Conservation (phyloP, 1,140 invertebrate genomes). For the Drosophila santomea region DNA sequence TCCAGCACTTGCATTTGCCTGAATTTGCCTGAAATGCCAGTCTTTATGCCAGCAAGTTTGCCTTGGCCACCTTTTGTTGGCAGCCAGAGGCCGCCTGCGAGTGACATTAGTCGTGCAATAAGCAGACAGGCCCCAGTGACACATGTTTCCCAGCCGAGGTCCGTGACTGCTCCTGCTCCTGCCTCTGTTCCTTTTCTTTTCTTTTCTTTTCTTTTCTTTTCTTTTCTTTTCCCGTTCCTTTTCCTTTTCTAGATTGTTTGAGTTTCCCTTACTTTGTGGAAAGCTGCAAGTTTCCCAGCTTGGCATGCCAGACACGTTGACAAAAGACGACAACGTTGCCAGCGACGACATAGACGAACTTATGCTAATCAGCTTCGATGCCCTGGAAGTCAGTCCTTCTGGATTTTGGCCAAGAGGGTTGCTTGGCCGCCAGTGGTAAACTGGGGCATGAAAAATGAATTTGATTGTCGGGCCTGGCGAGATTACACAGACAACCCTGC, state of each 20-base stretch:
- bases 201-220: conserved; percentile 7
- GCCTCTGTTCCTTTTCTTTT: conserved; percentile 4
- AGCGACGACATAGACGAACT: conserved; percentile 78
- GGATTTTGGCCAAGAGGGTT: conserved; percentile 45
- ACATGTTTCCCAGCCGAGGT: conserved; percentile 73
- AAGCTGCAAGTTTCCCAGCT: conserved; percentile 65
- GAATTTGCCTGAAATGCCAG: conserved; percentile 53
- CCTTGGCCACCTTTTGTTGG: conserved; percentile 73
- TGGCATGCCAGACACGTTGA: conserved; percentile 81
- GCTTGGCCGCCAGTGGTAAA: conserved; percentile 40
- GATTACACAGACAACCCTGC: conserved; percentile 36
- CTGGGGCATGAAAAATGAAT: conserved; percentile 53
- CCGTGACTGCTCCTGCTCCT: conserved; percentile 43
- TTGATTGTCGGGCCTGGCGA: conserved; percentile 50
- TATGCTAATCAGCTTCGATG: conserved; percentile 80
- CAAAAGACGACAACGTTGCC: conserved; percentile 77
- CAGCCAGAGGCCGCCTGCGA: conserved; percentile 62
- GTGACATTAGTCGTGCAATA: conserved; percentile 82
- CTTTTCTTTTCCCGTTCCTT: conserved; percentile 1
- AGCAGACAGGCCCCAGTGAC: conserved; percentile 78
- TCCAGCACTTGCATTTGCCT: conserved; percentile 62
- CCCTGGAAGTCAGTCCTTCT: conserved; percentile 19
- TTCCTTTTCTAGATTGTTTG: conserved; percentile 23
- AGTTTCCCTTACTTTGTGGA: conserved; percentile 12
- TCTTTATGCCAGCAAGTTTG: conserved; percentile 70